A percentile compares a stretch with the other conserved stretches of the same genome.
phyloP scores from a whole-genome alignment of 2,888 invertebrate genomes.

The Endotricha flammealis region DNA sequence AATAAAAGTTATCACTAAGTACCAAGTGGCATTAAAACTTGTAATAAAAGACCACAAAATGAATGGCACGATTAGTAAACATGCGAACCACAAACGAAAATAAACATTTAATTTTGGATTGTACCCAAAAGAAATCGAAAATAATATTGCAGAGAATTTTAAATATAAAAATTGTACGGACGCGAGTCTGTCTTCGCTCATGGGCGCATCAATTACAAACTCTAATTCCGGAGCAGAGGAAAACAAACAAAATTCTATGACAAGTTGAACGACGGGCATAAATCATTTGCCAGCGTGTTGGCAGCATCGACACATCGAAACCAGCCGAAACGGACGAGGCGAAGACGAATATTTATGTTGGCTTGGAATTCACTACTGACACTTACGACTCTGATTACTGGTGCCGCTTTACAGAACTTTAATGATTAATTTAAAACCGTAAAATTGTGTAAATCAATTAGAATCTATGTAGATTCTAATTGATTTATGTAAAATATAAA shows the following conservation, averaged over 20 bases:
- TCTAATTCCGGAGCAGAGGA: constrained; percentile 13
- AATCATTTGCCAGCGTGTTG: constrained; percentile 10
- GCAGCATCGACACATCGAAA: constrained; percentile 5
- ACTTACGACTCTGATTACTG: too few species aligned
- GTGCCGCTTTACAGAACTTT: too few species aligned
- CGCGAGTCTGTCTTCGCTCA: not conserved
- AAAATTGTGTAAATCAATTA: too few species aligned
- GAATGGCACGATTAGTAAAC: not conserved
- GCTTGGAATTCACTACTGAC: too few species aligned
- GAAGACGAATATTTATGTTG: not conserved
- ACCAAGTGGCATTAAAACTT: too few species aligned
- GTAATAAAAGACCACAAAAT: too few species aligned
- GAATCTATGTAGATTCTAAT: too few species aligned
- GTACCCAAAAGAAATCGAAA: constrained; percentile 13
- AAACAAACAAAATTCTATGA: constrained; percentile 8
- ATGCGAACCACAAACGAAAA: not conserved
- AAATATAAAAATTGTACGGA: constrained; percentile 10
- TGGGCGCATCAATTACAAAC: constrained; percentile 10
- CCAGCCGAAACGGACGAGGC: constrained; percentile 3
- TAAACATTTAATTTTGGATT: constrained; percentile 5
- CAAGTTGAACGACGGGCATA: constrained; percentile 10
- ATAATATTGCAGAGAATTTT: constrained; percentile 5
- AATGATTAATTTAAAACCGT: too few species aligned
- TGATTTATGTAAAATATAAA: too few species aligned
- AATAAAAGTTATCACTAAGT: too few species aligned